These are phyloP conservation scores for Sphaerodactylus townsendi DNA, from an alignment of 2,113 vertebrate genomes.

Conservation along the genomic window DNA sequence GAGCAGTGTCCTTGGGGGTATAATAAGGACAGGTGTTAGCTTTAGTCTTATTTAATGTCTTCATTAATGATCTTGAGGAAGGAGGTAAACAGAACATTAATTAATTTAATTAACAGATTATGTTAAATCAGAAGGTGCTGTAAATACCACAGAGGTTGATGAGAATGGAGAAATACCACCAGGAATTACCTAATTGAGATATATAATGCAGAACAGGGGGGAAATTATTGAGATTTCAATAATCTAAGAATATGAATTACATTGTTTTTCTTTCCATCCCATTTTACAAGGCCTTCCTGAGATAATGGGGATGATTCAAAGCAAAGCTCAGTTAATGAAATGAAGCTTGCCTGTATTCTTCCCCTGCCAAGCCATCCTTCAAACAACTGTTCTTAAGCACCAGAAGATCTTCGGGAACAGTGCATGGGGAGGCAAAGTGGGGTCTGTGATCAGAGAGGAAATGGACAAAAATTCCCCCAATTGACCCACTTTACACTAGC, in stretches of 20 bases:
- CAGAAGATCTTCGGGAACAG: too few species aligned
- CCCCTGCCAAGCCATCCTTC: too few species aligned
- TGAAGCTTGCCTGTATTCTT: too few species aligned
- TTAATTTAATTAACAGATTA: slow-evolving; percentile 25
- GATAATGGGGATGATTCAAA: neutral
- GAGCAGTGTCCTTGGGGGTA: neutral
- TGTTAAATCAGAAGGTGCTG: neutral
- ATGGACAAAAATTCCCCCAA: too few species aligned
- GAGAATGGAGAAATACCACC: neutral
- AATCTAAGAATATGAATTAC: neutral
- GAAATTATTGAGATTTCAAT: neutral
- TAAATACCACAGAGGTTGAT: neutral
- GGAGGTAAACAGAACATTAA: neutral
- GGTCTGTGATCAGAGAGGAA: too few species aligned
- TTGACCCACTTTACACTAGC: too few species aligned
- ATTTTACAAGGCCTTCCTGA: neutral
- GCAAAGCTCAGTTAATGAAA: too few species aligned
- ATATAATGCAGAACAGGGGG: neutral
- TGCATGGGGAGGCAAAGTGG: too few species aligned
- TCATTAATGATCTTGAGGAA: slow-evolving; percentile 2
- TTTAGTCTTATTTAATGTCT: slow-evolving; percentile 34
- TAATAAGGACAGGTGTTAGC: neutral
- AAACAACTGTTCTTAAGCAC: too few species aligned
- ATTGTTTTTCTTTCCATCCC: neutral
- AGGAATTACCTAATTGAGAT: neutral